Base-by-base conservation (phyloP, 2,113 vertebrate genomes). In the Antechinus flavipes region DNA sequence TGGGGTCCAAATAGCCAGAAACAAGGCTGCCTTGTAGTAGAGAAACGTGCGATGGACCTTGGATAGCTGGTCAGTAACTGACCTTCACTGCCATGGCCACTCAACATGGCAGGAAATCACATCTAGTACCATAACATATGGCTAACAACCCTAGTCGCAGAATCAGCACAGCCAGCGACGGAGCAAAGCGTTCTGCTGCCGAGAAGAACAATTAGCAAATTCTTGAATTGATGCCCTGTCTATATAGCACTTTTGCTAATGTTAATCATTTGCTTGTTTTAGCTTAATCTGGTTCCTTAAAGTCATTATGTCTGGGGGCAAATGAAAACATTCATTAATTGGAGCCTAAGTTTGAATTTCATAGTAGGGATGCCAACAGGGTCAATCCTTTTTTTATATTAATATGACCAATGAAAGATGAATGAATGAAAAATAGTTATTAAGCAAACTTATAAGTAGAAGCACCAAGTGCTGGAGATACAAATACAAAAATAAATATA, bases 361-460 rank as follows among this genome's bases (percentile, higher is more conserved):
- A 0, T 0, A 7, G 24, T 2, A 0, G 47, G 46, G 30, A 16
- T 25, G 22, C 76, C 12, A 22, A 0, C 27, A 5, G 0, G 84
- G 91, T 50, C 49, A 52, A 23, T 22, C 42, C 35, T 76, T 19
- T n/a, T 76, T 19, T 84, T 8, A 19, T 42, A 42, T 42, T 42
- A 84, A 5, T 42, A 42, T 84, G n/a, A 42, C n/a, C n/a, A 23
- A 84, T 23, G n/a, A 42, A 84, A 84, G 7, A 84, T 23, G n/a
- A 84, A 84, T 42, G 68, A 84, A 42, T 58, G 10, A 58, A 76
- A 42, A 42, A 84, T 42, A 42, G 7, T 23, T 76, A 76, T n/a
- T 76, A 84, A 22, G 16, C n/a, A 23, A 49, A 49, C 35, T 68
- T 68, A 68, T 42, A 42, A 42, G 19, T 42, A 49, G 49, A 49